Conservation (phyloP, 2,113 vertebrate genomes). For the Pelecanoides urinatrix region DNA sequence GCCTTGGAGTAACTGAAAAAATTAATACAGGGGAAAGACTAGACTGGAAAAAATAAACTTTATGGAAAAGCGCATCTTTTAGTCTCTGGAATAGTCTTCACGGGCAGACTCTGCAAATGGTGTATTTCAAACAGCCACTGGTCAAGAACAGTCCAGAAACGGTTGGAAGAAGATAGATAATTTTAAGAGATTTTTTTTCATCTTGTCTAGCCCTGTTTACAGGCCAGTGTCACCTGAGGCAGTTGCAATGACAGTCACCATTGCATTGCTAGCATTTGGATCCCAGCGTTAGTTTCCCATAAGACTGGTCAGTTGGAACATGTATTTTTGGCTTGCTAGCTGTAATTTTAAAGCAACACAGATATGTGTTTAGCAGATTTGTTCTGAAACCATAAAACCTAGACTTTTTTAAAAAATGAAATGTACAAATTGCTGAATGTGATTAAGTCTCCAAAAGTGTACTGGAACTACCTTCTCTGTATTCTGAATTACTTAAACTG, state of each 20-base stretch:
- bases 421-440: background rate
- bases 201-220: background rate
- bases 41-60: slow-evolving; percentile 22
- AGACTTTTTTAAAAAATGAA: background rate
- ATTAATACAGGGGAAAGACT: background rate
- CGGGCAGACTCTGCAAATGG: background rate
- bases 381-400: background rate
- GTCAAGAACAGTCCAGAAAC: background rate
- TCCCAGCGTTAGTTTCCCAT: background rate
- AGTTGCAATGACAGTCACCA: background rate
- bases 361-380: background rate
- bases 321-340: background rate
- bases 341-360: background rate
- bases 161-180: background rate
- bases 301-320: background rate
- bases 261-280: background rate
- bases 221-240: background rate
- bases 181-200: background rate
- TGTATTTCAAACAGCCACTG: background rate
- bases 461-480: background rate
- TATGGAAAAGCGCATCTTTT: slow-evolving; percentile 24
- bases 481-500: background rate
- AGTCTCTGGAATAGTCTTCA: background rate
- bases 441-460: background rate
- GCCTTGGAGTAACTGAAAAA: background rate